These are phyloP conservation scores for Papilio xuthus DNA, from an alignment of 1,140 invertebrate species.

Conservation along the genomic window DNA sequence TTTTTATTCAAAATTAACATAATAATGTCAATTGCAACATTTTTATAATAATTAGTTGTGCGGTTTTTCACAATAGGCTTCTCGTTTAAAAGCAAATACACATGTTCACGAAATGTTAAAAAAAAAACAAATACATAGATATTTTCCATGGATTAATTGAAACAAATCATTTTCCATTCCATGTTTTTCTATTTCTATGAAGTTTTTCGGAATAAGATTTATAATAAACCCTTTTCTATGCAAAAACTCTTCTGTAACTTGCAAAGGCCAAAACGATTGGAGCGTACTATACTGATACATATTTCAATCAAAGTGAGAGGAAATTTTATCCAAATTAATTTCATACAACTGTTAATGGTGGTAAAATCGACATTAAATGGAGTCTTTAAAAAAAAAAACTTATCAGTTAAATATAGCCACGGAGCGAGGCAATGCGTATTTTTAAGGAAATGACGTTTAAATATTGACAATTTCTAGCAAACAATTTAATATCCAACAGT, in stretches of 20 bases:
- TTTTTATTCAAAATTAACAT: background rate
- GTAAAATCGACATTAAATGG: background rate
- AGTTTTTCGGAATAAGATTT: too few relatives aligned
- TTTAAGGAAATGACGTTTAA: too few relatives aligned
- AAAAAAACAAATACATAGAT: background rate
- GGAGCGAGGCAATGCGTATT: background rate
- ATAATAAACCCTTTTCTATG: too few relatives aligned
- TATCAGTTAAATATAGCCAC: background rate
- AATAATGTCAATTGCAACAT: constrained; percentile 45
- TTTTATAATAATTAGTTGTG: constrained; percentile 65
- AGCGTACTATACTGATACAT: background rate
- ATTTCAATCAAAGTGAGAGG: background rate
- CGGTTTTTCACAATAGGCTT: constrained; percentile 59
- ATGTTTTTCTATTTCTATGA: background rate
- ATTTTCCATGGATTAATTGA: too few relatives aligned
- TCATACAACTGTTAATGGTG: background rate
- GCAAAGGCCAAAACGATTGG: background rate
- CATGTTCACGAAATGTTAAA: background rate
- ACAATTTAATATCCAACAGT: too few relatives aligned
- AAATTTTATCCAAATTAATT: background rate
- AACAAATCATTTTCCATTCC: background rate
- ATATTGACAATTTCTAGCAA: too few relatives aligned
- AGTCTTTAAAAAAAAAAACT: background rate
- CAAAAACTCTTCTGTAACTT: background rate
- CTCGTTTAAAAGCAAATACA: background rate